Base-by-base conservation (phyloP, 2,888 invertebrate species). In the Idaea dimidiata region DNA sequence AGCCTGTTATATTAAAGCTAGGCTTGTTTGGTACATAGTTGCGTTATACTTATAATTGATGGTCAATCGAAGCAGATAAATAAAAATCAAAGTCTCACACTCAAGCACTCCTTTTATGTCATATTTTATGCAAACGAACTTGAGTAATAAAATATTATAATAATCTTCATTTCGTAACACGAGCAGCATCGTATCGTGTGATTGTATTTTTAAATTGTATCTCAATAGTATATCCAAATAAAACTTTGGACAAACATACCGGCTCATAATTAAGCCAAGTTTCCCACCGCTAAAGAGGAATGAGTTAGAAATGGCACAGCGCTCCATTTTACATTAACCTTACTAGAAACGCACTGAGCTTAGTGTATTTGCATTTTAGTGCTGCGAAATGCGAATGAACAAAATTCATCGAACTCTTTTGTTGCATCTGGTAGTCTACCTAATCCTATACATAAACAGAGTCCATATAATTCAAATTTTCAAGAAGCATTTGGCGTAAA, bases 161-260 rank as follows among this genome's bases (percentile, higher is more conserved):
- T 76, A 77, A 71, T 76, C 71, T 72, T 71, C 63, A 76, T 81
- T 82, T 80, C 81, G 73, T 68, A 82, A 83, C 70, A 59, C 66
- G 64, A 66, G 62, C 63, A 67, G 72, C 75, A 73, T 73, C 75
- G 72, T 75, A 73, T 73, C 75, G 72, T 74, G 76, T 80, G 76
- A 83, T 81, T 79, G 80, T 79, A 79, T 84, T 86, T 88, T 82
- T 82, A 88, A 87, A 83, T 72, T 79, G 74, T 80, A 84, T 81
- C 77, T 77, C 80, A 83, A 81, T 76, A 80, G 78, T 76, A 81
- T 82, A 78, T 43, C 14, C 14, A 43, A 43, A 8, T 43, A 7
- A 43, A 43, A 14, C 43, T 43, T 43, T 0, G 43, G 10, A 43
- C 14, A 10, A 8, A 43, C 43, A 14, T 14, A 14, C 14, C 8